Base-by-base conservation (phyloP, 1,140 invertebrate species). In the Pseudomyrmex gracilis region DNA sequence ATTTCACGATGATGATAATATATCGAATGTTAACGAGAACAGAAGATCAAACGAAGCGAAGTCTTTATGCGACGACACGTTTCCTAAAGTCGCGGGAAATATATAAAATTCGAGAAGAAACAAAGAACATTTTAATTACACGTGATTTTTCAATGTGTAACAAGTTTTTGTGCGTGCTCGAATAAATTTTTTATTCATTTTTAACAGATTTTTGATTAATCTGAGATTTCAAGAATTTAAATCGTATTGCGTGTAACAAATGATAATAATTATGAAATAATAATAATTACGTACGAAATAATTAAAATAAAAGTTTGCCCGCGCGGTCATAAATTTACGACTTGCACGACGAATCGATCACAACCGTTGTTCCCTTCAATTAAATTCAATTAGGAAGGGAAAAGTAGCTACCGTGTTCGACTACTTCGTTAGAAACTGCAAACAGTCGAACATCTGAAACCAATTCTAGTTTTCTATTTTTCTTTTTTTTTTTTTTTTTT, bases 351-450 rank as follows among this genome's bases (percentile, higher is more conserved):
- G 22, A 51, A 55, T 77, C 74, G 66, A 77, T 77, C 61, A 7
- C 34, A 49, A 12, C 24, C 47, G 61, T 76, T 73, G 17, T 63
- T 78, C 34, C 15, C 20, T n/a, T 34, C 64, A 45, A 78, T 80
- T 47, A 80, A 58, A 71, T 70, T 34, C 57, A 70, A 80, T 60
- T 80, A 80, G 47, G 66, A 58, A 34, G 53, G 71, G 71, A 71
- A 70, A 80, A 60, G 57, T 58, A 80, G 47, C 60, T 76, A 47
- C 61, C 73, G 73, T 71, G 66, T 47, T 71, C 66, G 53, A 80
- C 58, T 70, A 80, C 76, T 71, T 58, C 53, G 76, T 47, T 58
- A 58, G 53, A 80, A 78, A 77, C 9, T 15, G 61, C 63, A 55
- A 58, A 68, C 53, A 80, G 66, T 80, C 20, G 76, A 58, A 80